Evolutionary conservation across 2,113 vertebrate genomes (phyloP), one percentile per base, ranked within the genome.

Genomic region (Aix galericulata): DNA sequence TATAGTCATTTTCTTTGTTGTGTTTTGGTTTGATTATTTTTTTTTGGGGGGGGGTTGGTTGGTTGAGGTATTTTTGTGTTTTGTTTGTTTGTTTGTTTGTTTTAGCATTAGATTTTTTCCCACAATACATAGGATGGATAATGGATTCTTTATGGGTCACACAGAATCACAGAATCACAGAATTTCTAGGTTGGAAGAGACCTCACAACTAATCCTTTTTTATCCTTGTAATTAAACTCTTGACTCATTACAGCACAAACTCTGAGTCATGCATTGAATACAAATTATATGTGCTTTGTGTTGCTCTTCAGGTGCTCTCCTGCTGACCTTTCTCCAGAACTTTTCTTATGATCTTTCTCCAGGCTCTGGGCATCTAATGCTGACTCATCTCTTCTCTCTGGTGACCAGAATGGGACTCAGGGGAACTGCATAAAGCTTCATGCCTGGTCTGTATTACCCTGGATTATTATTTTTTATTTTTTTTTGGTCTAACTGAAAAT

Each of bases 11-110:
- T 2, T 3, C 40, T 40, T 1, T 17, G 69, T 31, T 82, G 87
- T 90, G 4, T 25, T 12, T 50, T 27, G 2, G 3, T 72, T 89
- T 59, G 3, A 1, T 1, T 38, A 5, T 2, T 1, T 18, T 64
- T 56, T 82, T 90, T 60, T 8, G 44, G 18, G 21, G 20, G n/a
- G 58, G 6, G 13, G 34, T 38, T 63, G 34, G 25, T 63, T 26
- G 34, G 60, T 60, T 63, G 27, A 63, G 36, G 15, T 27, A 23
- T 38, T 38, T n/a, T 63, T 38, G 34, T 26, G 23, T 6, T 11
- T 18, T 52, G 4, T 68, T 91, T 67, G 2, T 62, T 38, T 38
- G 38, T 38, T 38, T 40, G 40, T 13, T 40, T 38, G 7, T 36
- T 56, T 82, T 59, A 53, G 52, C 13, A 38, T 69, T 36, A 64